Base-by-base conservation (phyloP, 2,113 vertebrate genomes). In the Chloropsis hardwickii region DNA sequence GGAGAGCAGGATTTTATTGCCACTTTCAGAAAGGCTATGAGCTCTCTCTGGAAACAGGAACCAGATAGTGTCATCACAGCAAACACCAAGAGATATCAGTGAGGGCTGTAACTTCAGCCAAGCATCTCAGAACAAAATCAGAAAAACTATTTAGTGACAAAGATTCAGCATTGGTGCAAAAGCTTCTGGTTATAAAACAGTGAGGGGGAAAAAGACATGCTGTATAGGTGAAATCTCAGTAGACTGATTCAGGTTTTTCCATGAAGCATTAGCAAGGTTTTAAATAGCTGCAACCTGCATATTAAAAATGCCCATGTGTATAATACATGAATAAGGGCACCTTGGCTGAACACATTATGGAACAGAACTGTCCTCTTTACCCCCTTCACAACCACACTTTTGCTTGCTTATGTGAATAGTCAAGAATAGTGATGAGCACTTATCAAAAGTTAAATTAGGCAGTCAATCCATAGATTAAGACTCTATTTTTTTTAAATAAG, bases 311-410 rank as follows among this genome's bases (percentile, higher is more conserved):
- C 54, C n/a, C 50, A 51, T 50, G 58, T 95, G 91, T 89, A 77
- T 97, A 94, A 92, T 79, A 77, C 88, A 97, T 96, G 76, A 92
- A 93, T 88, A 96, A 97, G 93, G 95, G 71, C 88, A 95, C 94
- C 85, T 95, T 96, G 94, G 80, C 89, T 96, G 77, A 97, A 97
- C 97, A 66, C 84, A 92, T 96, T 95, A 91, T 86, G 73, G 69
- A 94, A 80, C 54, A 93, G 94, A 97, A 54, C 84, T 88, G 48
- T 97, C 81, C 92, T 96, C 73, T 86, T 78, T 60, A 61, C n/a
- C 77, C 35, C 50, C 57, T 84, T 95, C 80, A 90, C 37, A 82
- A 86, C 61, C 69, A n/a, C 54, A 69, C 94, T 95, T 95, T 81
- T 81, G 31, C 71, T 86, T 95, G 23, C 80, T 95, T 93, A 92